Evolutionary conservation across 2,888 invertebrate species (phyloP).

Genomic region (Rhagonycha fulva): DNA sequence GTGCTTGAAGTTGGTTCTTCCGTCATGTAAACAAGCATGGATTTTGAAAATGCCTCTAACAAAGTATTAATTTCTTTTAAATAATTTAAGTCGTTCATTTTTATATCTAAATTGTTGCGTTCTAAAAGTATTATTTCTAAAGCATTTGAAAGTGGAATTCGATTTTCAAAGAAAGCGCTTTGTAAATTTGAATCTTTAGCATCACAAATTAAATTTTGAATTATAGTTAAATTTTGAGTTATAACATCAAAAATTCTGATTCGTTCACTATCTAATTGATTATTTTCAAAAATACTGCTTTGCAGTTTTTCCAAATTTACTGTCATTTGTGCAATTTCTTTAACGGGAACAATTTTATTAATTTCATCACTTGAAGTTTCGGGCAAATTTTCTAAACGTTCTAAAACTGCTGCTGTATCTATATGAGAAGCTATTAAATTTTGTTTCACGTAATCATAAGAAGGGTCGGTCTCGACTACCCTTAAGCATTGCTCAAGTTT

Average conservation of each 20-base stretch:
- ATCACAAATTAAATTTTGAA: constrained; percentile 42
- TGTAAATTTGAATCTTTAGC: constrained; percentile 40
- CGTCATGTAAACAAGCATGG: neutral
- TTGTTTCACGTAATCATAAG: constrained; percentile 40
- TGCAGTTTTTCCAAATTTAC: constrained; percentile 45
- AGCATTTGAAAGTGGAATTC: constrained; percentile 44
- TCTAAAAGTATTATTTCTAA: constrained; percentile 49
- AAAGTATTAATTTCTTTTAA: neutral
- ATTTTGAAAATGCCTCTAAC: neutral
- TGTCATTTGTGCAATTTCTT: constrained; percentile 42
- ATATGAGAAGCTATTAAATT: constrained; percentile 43
- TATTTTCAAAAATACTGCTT: constrained; percentile 41
- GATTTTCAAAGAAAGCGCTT: constrained; percentile 36
- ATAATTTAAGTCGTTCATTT: constrained; percentile 4
- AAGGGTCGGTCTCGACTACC: constrained; percentile 42
- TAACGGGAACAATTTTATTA: constrained; percentile 41
- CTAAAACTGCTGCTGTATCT: constrained; percentile 46
- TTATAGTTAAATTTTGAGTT: constrained; percentile 43
- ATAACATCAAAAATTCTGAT: constrained; percentile 36
- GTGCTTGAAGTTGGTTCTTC: neutral
- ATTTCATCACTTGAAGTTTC: constrained; percentile 36
- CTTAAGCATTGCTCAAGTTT: constrained; percentile 46
- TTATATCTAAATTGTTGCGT: constrained; percentile 45
- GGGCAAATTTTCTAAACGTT: constrained; percentile 47
- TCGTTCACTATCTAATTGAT: constrained; percentile 40